These are phyloP conservation scores for Chamaetylas fuelleborni DNA, from an alignment of 2,113 vertebrate species.

Conservation along the genomic window DNA sequence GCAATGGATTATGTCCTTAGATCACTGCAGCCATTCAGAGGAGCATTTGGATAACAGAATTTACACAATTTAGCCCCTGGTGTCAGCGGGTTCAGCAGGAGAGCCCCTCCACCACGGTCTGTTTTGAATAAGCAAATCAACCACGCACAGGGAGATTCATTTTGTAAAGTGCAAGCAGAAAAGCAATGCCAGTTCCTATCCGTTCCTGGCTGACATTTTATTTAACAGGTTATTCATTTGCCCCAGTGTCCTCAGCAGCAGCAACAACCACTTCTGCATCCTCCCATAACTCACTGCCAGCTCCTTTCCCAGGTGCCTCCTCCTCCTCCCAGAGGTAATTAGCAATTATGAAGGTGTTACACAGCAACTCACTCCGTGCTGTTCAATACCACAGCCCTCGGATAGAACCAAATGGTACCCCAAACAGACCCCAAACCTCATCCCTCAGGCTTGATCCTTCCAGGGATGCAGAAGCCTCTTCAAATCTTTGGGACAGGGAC, in stretches of 20 bases:
- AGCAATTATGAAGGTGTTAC: neutral
- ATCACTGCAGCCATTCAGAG: neutral
- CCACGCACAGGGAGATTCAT: neutral
- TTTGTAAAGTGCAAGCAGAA: neutral
- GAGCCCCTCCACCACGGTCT: neutral
- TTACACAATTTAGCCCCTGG: neutral
- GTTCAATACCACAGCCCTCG: neutral
- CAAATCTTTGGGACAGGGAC: rapidly evolving
- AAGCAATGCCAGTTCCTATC: neutral
- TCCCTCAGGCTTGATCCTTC: neutral
- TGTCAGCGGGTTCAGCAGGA: neutral
- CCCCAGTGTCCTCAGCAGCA: neutral
- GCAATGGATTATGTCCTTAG: neutral
- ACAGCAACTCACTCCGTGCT: neutral
- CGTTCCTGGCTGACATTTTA: neutral
- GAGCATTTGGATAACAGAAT: neutral
- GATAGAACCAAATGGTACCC: neutral
- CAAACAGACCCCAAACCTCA: neutral
- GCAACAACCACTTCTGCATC: neutral
- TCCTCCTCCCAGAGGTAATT: neutral
- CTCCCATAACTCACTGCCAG: neutral
- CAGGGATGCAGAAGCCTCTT: neutral
- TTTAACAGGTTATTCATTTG: constrained; percentile 36
- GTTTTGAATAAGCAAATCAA: constrained; percentile 16
- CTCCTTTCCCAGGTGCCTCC: neutral